A percentile compares a stretch with the other conserved stretches of the same genome.
These are phyloP conservation scores for Cryptus viduatorius DNA, from an alignment of 2,888 invertebrate genomes.

Conservation along the genomic window DNA sequence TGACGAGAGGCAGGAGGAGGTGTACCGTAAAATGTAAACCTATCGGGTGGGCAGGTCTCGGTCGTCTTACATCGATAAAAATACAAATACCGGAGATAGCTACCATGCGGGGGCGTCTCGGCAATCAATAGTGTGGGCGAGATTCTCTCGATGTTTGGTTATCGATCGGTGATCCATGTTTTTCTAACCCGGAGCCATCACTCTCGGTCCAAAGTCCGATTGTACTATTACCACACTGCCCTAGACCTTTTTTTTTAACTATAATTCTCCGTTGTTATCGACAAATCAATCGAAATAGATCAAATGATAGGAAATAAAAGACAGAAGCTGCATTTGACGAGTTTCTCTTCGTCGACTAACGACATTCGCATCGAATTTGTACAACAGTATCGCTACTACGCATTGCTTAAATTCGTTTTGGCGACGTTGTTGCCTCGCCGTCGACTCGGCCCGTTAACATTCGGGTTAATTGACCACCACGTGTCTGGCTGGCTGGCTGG, in stretches of 20 bases:
- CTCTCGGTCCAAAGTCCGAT: constrained; percentile 33
- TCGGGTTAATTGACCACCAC: constrained; percentile 80
- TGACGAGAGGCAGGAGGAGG: constrained; percentile 65
- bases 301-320: not conserved
- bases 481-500: constrained; percentile 46
- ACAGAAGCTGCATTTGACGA: not conserved
- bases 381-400: not conserved
- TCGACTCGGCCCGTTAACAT: constrained; percentile 81
- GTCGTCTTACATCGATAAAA: constrained; percentile 67
- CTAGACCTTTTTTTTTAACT: constrained; percentile 8
- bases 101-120: constrained; percentile 60
- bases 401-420: constrained; percentile 30
- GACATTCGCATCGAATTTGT: not conserved
- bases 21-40: constrained; percentile 31
- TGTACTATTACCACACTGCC: constrained; percentile 49
- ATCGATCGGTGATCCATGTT: constrained; percentile 46
- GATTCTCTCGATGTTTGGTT: constrained; percentile 53
- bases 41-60: constrained; percentile 65
- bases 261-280: not conserved
- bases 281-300: not conserved
- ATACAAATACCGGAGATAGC: constrained; percentile 69
- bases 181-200: constrained; percentile 16
- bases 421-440: constrained; percentile 39
- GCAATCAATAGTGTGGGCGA: constrained; percentile 67
- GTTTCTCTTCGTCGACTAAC: not conserved